Evolutionary conservation across 2,888 invertebrate species (phyloP).

Genomic region (Ichneumoninae sp.): DNA sequence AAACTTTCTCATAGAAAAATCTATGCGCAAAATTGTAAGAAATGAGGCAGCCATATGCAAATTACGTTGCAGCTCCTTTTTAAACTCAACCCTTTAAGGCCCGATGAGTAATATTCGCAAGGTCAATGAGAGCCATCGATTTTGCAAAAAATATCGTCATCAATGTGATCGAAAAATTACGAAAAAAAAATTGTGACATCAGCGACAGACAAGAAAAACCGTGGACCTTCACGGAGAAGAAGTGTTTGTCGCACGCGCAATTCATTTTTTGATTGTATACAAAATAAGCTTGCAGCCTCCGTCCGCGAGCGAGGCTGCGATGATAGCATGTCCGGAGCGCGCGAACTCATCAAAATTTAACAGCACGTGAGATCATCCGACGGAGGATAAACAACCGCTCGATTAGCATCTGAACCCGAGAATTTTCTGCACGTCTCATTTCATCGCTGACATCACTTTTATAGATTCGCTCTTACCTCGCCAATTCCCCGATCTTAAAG

Average conservation of each 20-base stretch:
- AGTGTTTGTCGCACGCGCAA: neutral
- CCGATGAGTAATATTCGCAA: too few species aligned
- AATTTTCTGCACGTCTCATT: neutral
- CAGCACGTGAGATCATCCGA: slow-evolving; percentile 17
- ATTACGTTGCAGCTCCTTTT: too few species aligned
- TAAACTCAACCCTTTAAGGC: too few species aligned
- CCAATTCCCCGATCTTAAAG: neutral
- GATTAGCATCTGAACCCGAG: neutral
- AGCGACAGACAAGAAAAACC: neutral
- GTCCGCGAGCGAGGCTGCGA: neutral
- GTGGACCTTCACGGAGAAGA: neutral
- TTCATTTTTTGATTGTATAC: neutral
- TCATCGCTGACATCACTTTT: slow-evolving; percentile 1
- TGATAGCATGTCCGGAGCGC: neutral
- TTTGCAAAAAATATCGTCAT: too few species aligned
- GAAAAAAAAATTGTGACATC: neutral
- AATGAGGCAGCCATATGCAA: too few species aligned
- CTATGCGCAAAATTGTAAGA: too few species aligned
- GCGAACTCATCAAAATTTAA: slow-evolving; percentile 7
- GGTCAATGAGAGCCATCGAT: too few species aligned
- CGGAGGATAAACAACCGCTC: neutral
- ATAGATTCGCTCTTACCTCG: neutral
- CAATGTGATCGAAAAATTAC: too few species aligned
- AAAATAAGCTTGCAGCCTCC: neutral
- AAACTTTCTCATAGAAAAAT: too few species aligned